Evolutionary conservation across 2,113 vertebrate genomes (phyloP).

Genomic region (Ammodytes dubius): DNA sequence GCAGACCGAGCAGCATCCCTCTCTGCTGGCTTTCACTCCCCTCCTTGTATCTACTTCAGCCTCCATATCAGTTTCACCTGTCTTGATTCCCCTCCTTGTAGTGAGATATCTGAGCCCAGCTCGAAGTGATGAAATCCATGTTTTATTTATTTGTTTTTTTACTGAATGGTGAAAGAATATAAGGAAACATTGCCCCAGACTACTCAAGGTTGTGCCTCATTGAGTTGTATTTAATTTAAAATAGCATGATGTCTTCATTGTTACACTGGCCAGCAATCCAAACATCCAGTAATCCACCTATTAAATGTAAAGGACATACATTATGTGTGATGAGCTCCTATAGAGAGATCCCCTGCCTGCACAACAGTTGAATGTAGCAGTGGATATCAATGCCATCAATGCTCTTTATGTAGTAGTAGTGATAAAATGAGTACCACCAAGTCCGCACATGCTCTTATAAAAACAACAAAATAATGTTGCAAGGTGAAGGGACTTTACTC

Average conservation of each 20-base stretch:
- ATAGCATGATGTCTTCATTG: background rate
- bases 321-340: constrained; percentile 12
- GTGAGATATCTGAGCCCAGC: constrained; percentile 18
- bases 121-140: background rate
- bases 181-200: background rate
- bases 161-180: background rate
- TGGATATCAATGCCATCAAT: constrained; percentile 48
- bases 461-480: background rate
- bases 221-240: background rate
- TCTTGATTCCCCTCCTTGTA: constrained; percentile 10
- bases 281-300: background rate
- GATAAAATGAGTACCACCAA: background rate
- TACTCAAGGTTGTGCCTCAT: background rate
- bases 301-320: constrained; percentile 50
- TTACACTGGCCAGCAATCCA: background rate
- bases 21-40: constrained; percentile 33
- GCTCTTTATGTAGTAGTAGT: background rate
- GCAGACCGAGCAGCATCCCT: constrained; percentile 64
- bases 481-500: background rate
- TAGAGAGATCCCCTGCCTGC: background rate
- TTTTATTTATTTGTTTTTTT: constrained; percentile 3
- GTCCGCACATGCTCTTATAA: background rate
- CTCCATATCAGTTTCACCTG: constrained; percentile 49
- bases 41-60: constrained; percentile 18
- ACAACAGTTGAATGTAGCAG: constrained; percentile 63